phyloP scores from a whole-genome alignment of 2,888 invertebrate species.

The Euzophera pinguis region DNA sequence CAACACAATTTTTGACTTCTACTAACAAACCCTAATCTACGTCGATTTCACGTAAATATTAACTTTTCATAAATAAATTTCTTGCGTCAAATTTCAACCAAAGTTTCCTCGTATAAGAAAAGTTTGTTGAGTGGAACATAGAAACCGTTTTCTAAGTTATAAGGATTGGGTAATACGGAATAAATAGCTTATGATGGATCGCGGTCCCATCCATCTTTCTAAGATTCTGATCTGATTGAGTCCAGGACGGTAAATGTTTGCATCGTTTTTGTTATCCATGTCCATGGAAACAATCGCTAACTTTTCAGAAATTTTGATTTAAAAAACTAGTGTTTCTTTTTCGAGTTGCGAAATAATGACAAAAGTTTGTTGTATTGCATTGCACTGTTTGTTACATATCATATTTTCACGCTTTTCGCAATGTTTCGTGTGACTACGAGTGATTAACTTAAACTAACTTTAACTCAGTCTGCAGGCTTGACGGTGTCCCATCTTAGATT shows the following conservation, averaged over 20 bases:
- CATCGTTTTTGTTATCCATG: background rate
- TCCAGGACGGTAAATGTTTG: conserved; percentile 8
- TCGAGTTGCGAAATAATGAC: no score
- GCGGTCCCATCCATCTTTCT: conserved; percentile 11
- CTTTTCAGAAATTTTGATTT: background rate
- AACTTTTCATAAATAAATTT: conserved; percentile 1
- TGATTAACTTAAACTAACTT: no score
- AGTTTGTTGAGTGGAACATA: background rate
- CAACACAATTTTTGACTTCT: background rate
- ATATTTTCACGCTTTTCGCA: no score
- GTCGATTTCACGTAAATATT: background rate
- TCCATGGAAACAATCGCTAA: background rate
- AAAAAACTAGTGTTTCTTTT: background rate
- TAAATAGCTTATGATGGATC: conserved; percentile 14
- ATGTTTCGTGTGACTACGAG: no score
- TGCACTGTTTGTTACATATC: no score
- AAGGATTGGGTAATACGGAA: conserved; percentile 2
- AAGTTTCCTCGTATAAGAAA: background rate
- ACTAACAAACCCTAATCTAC: no score
- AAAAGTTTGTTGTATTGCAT: no score
- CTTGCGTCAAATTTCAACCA: background rate
- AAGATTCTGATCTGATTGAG: conserved; percentile 11
- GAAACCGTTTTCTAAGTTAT: conserved; percentile 1
- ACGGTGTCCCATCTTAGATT: no score
- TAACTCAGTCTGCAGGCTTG: no score